Base-by-base conservation (phyloP, 2,888 invertebrate genomes). In the Mayetiola destructor region DNA sequence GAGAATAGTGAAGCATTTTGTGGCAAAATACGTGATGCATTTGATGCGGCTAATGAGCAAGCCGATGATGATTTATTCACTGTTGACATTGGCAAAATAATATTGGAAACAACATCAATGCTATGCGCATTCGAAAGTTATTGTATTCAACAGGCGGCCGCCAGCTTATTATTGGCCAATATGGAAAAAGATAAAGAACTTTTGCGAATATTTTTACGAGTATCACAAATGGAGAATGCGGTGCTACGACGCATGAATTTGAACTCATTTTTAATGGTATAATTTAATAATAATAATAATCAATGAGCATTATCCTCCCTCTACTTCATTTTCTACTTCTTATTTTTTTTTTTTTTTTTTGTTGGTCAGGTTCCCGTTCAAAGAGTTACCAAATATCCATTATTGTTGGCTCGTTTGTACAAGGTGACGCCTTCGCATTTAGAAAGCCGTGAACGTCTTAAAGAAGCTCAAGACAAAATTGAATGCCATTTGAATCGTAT, bases 201-300 rank as follows among this genome's bases (percentile, higher is more conserved):
- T 58, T 75, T 95, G 63, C 78, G 92, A 70, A 92, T 95, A 73
- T 96, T 95, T 73, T 78, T 96, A 59, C 83, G 90, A 69, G 95
- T 94, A 59, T 94, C 94, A 36, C 95, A 95, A 76, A 92, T 93
- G 88, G 95, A 95, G 72, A 95, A 95, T 71, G 82, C 88, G 20
- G 85, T 92, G 61, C 75, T 95, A 63, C 78, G 95, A 64, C 79
- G 94, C 64, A 95, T 95, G 94, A 94, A 94, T 71, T 77, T 96
- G 54, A 92, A 94, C 74, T 93, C 95, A n/a, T 96, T 95, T 74
- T 80, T 95, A 58, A 95, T 95, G 93, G 93, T 90, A 71, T 72
- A 14, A 21, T 8, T 21, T 30, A 30, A 55, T 14, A 53, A 53
- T 53, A 10, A n/a, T n/a, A n/a, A n/a, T n/a, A n/a, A n/a, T n/a